Evolutionary conservation across 2,113 vertebrate species (phyloP).

Genomic region (Ammospiza nelsoni): DNA sequence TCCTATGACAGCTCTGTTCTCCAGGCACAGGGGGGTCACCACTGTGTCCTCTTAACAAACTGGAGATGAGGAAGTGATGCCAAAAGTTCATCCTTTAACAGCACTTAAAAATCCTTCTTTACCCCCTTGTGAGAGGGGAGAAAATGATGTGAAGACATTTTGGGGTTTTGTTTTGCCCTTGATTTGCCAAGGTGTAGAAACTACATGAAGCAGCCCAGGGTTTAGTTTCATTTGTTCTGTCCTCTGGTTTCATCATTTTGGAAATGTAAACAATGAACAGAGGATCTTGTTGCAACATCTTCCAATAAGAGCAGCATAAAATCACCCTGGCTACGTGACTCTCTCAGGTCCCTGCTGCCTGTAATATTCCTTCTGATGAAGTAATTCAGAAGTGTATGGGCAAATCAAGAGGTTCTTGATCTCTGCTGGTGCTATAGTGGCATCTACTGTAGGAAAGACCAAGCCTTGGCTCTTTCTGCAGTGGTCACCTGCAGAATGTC

Average conservation of each 20-base stretch:
- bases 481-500: not conserved
- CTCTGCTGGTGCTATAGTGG: not conserved
- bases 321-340: not conserved
- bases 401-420: not conserved
- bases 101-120: not conserved
- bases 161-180: not conserved
- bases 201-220: not conserved
- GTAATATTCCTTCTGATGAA: not conserved
- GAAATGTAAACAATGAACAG: not conserved
- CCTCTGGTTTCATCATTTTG: not conserved
- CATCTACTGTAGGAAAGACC: not conserved
- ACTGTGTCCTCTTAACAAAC: not conserved
- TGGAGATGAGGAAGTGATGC: not conserved
- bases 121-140: not conserved
- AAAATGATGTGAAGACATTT: not conserved
- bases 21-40: not conserved
- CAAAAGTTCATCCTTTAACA: not conserved
- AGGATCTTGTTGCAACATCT: slow-evolving; percentile 17
- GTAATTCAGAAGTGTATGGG: not conserved
- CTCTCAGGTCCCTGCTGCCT: not conserved
- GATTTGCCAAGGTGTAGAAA: not conserved
- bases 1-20: not conserved
- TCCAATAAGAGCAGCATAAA: not conserved
- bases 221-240: slow-evolving; percentile 16
- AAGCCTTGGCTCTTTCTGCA: not conserved